Base-by-base conservation (phyloP, 2,888 invertebrate genomes). In the Tetragonisca angustula region DNA sequence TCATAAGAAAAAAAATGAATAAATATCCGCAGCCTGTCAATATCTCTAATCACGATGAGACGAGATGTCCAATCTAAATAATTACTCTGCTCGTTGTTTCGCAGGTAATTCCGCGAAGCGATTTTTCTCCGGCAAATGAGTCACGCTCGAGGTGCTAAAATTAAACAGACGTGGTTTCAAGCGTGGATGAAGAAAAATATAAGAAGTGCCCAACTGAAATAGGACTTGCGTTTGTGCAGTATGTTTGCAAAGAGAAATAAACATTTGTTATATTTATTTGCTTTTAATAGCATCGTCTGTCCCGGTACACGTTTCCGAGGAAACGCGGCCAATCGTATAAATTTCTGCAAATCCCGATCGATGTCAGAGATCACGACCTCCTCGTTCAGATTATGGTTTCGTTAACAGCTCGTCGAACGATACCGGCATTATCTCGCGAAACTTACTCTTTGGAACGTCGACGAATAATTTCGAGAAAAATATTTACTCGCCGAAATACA, bases 341-440 rank as follows among this genome's bases (percentile, higher is more conserved):
- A 70, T 54, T 59, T 50, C n/a, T 32, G 65, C 2, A 52, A 15
- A 36, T 62, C 61, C 49, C 19, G 17, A 21, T 4, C n/a, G 49
- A 67, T 77, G 73, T 77, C 83, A 73, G 61, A 70, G 83, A 19
- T 24, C 82, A 62, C 36, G 83, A 54, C 76, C 83, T 70, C 11
- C 43, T 43, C 43, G 43, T 11, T 15, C 69, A 59, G 81, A 68
- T 69, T 49, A 15, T 17, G 32, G 21, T 13, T 59, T 52, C 15
- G 76, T 69, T 27, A 36, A 17, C 13, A 13, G 65, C 13, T 4
- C 32, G 83, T 64, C 50, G 61, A 59, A 76, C 17, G 81, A 83
- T 81, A 76, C 4, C 62, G 15, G 15, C 1, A 27, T 52, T 64
- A 81, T 81, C 71, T 50, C 49, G 2, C 6, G 0, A n/a, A 19